Evolutionary conservation across 2,797 vertebrate species (phyloP), one percentile per base, ranked within the genome.

Genomic region (Sebastiscus albofasciatus): DNA sequence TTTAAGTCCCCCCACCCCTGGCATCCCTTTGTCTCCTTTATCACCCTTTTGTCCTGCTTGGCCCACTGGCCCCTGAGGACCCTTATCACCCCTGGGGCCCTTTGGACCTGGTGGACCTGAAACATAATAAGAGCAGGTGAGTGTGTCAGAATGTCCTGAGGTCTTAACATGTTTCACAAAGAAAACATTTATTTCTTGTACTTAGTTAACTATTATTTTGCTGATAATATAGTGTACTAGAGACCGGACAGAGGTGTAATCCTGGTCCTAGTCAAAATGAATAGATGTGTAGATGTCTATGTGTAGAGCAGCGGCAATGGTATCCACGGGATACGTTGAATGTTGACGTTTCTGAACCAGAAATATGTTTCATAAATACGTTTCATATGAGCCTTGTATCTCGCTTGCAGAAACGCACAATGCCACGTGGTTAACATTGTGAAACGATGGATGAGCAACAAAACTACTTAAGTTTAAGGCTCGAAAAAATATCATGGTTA

Each of bases 91-190:
- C 93, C 96, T 97, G 39, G 96, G 86, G 73, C 99, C 99, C 84
- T 96, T 97, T 74, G 99, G 98, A 91, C 99, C 99, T 56, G 99
- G 98, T 91, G 98, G 98, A 85, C 98, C 98, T 99, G 80, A 87
- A 92, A 88, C 24, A 88, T 14, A 62, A 77, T 49, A 79, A 42
- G 2, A 88, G 46, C 10, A 75, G 33, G 75, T 60, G 46, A 81
- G 34, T 67, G n/a, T 29, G 10, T 58, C 24, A 49, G 16, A 70
- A 27, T 29, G 8, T 59, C 11, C 22, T 14, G 22, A 16, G 34
- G 34, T 65, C n/a, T 65, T 39, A 24, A 65, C 13, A 39, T 42
- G 62, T 16, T 39, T 22, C 20, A 64, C 22, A 24, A 24, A 14
- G n/a, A 61, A 52, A 52, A 52, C 20, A 52, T 52, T 5, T 46